A percentile compares a stretch with the other conserved stretches of the same genome.
Conservation (phyloP, 92 coral and sea anemone species). For the Siderastrea radians region DNA sequence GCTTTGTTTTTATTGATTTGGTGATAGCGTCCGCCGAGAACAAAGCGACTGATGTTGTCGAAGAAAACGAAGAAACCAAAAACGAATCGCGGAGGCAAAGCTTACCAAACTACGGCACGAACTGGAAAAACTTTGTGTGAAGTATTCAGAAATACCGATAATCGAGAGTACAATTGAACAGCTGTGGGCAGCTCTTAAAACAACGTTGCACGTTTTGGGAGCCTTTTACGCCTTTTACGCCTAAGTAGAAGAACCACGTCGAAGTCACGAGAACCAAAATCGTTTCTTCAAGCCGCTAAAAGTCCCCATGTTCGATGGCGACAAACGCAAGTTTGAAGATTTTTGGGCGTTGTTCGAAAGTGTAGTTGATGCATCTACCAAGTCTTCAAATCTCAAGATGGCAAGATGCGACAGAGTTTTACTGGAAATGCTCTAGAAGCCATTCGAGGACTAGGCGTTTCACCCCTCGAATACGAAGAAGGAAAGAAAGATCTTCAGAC, state of each 20-base stretch:
- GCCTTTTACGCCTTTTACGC: not conserved
- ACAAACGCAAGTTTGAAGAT: constrained; percentile 74
- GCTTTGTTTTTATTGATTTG: too few species aligned
- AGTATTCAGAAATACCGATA: not conserved
- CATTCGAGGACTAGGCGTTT: constrained; percentile 54
- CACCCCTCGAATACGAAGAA: constrained; percentile 61
- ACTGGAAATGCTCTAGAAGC: constrained; percentile 57
- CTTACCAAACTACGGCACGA: not conserved
- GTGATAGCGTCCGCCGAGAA: too few species aligned
- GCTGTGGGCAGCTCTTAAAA: not conserved
- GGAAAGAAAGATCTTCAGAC: constrained; percentile 58
- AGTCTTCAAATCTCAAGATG: constrained; percentile 65
- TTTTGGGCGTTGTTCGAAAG: constrained; percentile 70
- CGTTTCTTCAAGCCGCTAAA: constrained; percentile 44
- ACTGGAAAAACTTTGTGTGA: constrained; percentile 7
- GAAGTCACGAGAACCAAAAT: not conserved
- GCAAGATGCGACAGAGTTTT: constrained; percentile 60
- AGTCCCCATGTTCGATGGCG: constrained; percentile 58
- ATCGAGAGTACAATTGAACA: constrained; percentile 6
- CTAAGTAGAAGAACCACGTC: not conserved
- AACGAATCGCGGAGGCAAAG: not conserved
- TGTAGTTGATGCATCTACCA: constrained; percentile 55
- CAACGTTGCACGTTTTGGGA: not conserved
- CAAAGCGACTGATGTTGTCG: too few species aligned
- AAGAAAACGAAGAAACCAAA: not conserved